Conservation (phyloP, 2,888 invertebrate species). For the Drosophila nigritarsus region DNA sequence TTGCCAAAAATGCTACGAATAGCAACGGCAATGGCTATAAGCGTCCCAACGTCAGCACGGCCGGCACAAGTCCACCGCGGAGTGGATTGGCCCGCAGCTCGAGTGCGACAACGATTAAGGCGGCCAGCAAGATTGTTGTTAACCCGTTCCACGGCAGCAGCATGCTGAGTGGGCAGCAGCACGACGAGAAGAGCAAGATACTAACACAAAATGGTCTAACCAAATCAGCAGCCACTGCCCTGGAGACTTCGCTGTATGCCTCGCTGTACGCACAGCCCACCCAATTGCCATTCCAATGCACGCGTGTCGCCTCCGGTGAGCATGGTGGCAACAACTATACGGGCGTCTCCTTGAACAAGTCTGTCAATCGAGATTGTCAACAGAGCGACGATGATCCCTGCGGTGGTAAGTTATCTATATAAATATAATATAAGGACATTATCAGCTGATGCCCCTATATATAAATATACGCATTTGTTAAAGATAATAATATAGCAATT, state of each 20-base stretch:
- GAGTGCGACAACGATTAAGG: constrained; percentile 61
- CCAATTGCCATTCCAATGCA: constrained; percentile 43
- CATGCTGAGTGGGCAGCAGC: constrained; percentile 79
- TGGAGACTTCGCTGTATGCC: constrained; percentile 81
- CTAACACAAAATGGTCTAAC: constrained; percentile 81
- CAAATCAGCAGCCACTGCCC: constrained; percentile 78
- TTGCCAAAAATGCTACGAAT: constrained; percentile 52
- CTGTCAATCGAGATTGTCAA: constrained; percentile 35
- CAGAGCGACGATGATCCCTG: constrained; percentile 81
- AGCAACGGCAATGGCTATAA: constrained; percentile 44
- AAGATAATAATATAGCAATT: background rate
- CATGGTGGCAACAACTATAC: constrained; percentile 56
- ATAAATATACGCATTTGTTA: background rate
- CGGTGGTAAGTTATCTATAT: constrained; percentile 60
- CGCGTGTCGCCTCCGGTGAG: constrained; percentile 54
- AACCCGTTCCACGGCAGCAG: constrained; percentile 84
- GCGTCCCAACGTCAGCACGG: constrained; percentile 39
- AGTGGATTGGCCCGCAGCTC: constrained; percentile 36
- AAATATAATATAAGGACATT: background rate
- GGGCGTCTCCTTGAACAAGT: constrained; percentile 72
- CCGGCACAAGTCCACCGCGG: constrained; percentile 33
- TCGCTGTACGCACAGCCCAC: constrained; percentile 74
- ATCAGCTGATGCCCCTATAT: background rate
- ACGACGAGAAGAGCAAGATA: constrained; percentile 78
- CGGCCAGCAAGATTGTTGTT: constrained; percentile 82